These are phyloP conservation scores for Mesoclemmys tuberculata DNA, from an alignment of 2,113 vertebrate species.

Conservation along the genomic window DNA sequence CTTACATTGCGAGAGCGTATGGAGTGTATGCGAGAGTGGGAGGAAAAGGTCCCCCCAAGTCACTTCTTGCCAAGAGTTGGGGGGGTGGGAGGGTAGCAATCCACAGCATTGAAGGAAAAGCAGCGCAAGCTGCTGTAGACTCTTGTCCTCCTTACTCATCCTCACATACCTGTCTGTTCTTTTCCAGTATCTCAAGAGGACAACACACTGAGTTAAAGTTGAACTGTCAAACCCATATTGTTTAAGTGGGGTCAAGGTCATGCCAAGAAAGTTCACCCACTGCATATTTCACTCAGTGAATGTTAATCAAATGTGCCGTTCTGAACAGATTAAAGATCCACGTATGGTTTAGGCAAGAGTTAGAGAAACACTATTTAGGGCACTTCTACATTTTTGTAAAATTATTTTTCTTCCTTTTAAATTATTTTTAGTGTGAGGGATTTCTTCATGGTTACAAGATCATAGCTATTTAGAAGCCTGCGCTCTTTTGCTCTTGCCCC, in stretches of 20 bases:
- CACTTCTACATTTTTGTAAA: neutral
- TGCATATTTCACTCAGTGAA: conserved; percentile 51
- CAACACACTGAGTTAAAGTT: conserved; percentile 68
- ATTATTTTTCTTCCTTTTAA: conserved; percentile 50
- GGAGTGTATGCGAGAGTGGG: neutral
- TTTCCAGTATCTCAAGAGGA: conserved; percentile 69
- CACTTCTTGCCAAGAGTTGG: neutral
- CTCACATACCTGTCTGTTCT: conserved; percentile 73
- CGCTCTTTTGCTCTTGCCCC: conserved; percentile 62
- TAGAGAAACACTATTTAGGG: conserved; percentile 18
- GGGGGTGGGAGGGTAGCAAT: neutral
- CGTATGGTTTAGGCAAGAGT: neutral
- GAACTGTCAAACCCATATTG: conserved; percentile 72
- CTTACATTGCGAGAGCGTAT: neutral
- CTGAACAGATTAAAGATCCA: conserved; percentile 30
- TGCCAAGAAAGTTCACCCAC: conserved; percentile 53
- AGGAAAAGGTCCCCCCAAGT: neutral
- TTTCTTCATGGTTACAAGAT: conserved; percentile 51
- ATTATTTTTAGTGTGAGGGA: conserved; percentile 8
- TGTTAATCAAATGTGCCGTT: conserved; percentile 26
- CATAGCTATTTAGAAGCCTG: neutral
- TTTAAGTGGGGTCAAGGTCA: conserved; percentile 66
- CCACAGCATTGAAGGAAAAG: neutral
- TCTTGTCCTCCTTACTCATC: conserved; percentile 53
- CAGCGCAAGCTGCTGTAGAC: conserved; percentile 48